These are phyloP conservation scores for Clarias macrocephalus DNA, from an alignment of 2,113 vertebrate species.

Conservation along the genomic window DNA sequence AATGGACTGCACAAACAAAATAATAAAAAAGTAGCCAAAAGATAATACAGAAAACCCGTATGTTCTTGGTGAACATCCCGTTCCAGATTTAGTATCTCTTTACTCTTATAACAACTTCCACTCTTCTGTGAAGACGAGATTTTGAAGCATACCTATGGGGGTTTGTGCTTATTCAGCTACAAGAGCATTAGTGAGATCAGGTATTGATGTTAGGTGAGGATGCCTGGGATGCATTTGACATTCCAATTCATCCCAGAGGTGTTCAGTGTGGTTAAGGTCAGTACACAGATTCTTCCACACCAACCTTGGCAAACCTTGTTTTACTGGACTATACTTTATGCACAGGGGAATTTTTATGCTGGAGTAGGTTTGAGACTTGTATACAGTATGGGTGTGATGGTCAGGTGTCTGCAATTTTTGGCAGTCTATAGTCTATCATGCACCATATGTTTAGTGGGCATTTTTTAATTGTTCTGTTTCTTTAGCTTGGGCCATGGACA, in stretches of 20 bases:
- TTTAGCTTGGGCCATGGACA: not conserved
- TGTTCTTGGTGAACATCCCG: not conserved
- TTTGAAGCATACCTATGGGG: not conserved
- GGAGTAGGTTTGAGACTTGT: not conserved
- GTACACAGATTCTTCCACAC: not conserved
- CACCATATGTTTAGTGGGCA: not conserved
- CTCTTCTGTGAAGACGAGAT: not conserved
- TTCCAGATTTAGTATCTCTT: not conserved
- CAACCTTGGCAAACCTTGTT: not conserved
- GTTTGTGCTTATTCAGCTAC: not conserved
- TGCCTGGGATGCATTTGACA: not conserved
- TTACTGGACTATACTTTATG: not conserved
- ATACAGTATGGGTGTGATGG: not conserved
- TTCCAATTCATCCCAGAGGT: not conserved
- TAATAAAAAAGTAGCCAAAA: not conserved
- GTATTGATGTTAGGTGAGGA: not conserved
- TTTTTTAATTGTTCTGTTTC: not conserved
- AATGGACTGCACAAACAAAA: not conserved
- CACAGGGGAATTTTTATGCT: not conserved
- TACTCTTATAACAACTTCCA: not conserved
- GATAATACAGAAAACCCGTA: not conserved
- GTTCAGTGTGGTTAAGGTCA: not conserved
- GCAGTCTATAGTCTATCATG: not conserved
- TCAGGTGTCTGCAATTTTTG: not conserved
- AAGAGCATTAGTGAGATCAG: not conserved